Conservation (phyloP, 2,888 invertebrate genomes). For the Chalcis sispes region DNA sequence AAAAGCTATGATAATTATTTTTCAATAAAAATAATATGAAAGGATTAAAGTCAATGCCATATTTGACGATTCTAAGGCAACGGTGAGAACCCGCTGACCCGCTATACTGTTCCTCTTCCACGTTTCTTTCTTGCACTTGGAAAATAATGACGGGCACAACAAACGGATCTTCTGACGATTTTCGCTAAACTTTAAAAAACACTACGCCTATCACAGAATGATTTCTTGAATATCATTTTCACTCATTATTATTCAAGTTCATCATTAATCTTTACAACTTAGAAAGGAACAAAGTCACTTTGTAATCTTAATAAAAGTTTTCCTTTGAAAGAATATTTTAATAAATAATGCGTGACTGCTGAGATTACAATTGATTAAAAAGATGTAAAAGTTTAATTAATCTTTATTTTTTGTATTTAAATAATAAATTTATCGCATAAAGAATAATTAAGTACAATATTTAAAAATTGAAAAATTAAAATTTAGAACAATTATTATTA, state of each 20-base stretch:
- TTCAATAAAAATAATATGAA: slow-evolving; percentile 3
- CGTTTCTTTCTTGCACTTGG: slow-evolving; percentile 6
- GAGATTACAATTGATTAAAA: no score
- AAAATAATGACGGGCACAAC: slow-evolving; percentile 46
- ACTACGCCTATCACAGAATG: slow-evolving; percentile 57
- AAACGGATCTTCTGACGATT: slow-evolving; percentile 46
- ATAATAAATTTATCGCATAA: no score
- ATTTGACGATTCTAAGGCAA: slow-evolving; percentile 54
- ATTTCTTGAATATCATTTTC: slow-evolving; percentile 42
- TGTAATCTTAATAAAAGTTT: slow-evolving; percentile 5
- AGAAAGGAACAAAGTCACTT: slow-evolving; percentile 49
- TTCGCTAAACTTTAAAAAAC: slow-evolving; percentile 49
- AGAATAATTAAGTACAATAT: no score
- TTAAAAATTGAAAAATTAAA: no score
- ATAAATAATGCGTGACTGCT: not conserved
- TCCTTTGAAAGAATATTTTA: not conserved
- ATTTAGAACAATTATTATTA: no score
- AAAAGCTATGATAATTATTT: no score
- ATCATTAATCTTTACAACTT: slow-evolving; percentile 47
- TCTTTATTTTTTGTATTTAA: no score
- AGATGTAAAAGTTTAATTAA: no score
- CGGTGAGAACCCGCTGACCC: slow-evolving; percentile 53
- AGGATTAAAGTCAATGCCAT: slow-evolving; percentile 37
- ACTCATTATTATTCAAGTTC: slow-evolving; percentile 22
- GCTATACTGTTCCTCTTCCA: slow-evolving; percentile 30